These are phyloP conservation scores for Eurosta solidaginis DNA, from an alignment of 1,140 invertebrate genomes.

Conservation along the genomic window DNA sequence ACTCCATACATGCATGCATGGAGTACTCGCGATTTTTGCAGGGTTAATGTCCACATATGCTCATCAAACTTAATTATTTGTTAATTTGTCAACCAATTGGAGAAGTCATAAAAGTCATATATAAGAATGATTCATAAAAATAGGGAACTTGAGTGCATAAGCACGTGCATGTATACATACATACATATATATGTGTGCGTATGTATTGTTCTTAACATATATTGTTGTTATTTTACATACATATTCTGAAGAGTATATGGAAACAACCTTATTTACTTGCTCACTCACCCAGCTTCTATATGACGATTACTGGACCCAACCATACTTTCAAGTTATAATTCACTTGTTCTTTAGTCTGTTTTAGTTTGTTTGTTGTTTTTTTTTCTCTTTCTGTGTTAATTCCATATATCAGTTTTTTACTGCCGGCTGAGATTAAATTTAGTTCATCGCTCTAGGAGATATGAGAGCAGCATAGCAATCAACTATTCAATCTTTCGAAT, in stretches of 20 bases:
- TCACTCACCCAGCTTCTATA: too few species aligned
- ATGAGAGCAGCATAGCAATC: not conserved
- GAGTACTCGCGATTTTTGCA: too few species aligned
- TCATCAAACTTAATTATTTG: not conserved
- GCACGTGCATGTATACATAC: not conserved
- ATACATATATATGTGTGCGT: not conserved
- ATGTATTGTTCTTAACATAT: not conserved
- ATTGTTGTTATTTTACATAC: not conserved
- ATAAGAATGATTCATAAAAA: too few species aligned
- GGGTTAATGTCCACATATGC: not conserved
- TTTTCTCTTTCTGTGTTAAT: too few species aligned
- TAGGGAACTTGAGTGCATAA: too few species aligned
- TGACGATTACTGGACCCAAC: too few species aligned
- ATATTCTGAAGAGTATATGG: too few species aligned
- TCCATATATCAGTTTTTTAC: too few species aligned
- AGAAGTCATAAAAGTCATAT: conserved; percentile 14
- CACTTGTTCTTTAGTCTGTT: not conserved
- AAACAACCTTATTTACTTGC: too few species aligned
- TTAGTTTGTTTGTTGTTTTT: not conserved
- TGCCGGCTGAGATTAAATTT: not conserved
- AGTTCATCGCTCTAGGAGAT: not conserved
- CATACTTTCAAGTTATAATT: too few species aligned
- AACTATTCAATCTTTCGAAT: conserved; percentile 14
- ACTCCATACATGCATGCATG: too few species aligned
- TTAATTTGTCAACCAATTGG: not conserved